Evolutionary conservation across 2,888 invertebrate species (phyloP).

Genomic region (Elysia crispata): DNA sequence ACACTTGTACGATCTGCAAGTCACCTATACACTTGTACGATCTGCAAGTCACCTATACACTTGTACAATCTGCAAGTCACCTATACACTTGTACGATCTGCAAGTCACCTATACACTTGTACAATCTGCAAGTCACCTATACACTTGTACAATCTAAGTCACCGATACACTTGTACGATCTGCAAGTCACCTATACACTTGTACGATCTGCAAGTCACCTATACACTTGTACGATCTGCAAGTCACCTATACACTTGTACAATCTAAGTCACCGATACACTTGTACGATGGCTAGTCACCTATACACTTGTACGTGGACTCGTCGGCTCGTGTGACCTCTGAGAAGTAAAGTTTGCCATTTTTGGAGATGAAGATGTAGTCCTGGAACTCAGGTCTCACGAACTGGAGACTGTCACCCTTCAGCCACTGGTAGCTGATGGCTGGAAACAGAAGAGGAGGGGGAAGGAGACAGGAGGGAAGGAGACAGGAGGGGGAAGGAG

Average conservation of each 20-base stretch:
- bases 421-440: slow-evolving; percentile 87
- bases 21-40: no score
- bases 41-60: no score
- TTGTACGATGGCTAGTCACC: slow-evolving; percentile 10
- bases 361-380: slow-evolving; percentile 90
- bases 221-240: no score
- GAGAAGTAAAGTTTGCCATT: slow-evolving; percentile 97
- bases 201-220: no score
- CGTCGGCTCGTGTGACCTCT: slow-evolving; percentile 87
- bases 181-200: no score
- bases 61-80: no score
- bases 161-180: no score
- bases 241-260: no score
- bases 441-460: slow-evolving; percentile 48
- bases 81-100: no score
- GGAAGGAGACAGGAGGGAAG: not conserved
- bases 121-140: no score
- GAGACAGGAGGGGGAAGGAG: not conserved
- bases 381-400: slow-evolving; percentile 92
- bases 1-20: no score
- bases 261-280: not conserved
- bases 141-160: not conserved
- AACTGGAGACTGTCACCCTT: slow-evolving; percentile 93
- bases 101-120: no score
- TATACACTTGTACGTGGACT: slow-evolving; percentile 61